Evolutionary conservation across 1,140 invertebrate genomes (phyloP).

Genomic region (Teleogryllus occipitalis): DNA sequence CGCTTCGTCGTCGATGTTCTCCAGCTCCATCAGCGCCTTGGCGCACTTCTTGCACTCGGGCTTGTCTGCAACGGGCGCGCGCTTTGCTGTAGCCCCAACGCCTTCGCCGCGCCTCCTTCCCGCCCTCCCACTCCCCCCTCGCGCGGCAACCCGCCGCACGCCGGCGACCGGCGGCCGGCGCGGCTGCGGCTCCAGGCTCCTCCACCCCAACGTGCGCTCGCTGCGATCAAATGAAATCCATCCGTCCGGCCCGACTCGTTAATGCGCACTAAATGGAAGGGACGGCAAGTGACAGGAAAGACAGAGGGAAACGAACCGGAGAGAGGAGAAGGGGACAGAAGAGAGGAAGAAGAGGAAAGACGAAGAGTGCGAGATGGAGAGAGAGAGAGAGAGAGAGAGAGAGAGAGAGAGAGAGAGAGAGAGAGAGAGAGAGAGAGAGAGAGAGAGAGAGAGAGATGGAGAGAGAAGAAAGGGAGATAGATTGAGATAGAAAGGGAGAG

Average conservation of each 20-base stretch:
- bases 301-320: background rate
- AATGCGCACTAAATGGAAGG: background rate
- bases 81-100: no score
- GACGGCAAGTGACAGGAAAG: background rate
- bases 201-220: no score
- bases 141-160: no score
- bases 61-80: conserved; percentile 56
- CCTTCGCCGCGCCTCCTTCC: no score
- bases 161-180: no score
- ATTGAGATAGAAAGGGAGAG: background rate
- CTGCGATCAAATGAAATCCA: no score
- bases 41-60: conserved; percentile 86
- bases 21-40: conserved; percentile 79
- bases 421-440: background rate
- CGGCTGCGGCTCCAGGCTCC: no score
- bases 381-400: background rate
- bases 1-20: conserved; percentile 94
- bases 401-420: background rate
- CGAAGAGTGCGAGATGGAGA: background rate
- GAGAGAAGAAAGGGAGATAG: background rate
- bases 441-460: background rate
- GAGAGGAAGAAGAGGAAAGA: background rate
- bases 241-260: no score
- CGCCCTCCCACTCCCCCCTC: no score
- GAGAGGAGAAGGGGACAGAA: background rate